Evolutionary conservation across 2,888 invertebrate species (phyloP).

Genomic region (Dorcus hopei): DNA sequence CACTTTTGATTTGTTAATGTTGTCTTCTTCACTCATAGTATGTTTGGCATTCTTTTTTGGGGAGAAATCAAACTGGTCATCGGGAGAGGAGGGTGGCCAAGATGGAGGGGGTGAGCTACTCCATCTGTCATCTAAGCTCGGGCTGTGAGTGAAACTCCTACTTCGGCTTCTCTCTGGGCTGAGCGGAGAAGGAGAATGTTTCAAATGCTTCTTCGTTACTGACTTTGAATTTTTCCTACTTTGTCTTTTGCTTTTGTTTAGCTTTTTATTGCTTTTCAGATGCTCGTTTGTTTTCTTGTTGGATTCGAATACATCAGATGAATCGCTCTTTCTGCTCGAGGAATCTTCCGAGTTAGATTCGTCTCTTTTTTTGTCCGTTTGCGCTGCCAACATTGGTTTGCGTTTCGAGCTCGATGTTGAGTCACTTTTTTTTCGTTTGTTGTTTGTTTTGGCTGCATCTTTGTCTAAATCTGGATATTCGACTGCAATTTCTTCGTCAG

Average conservation of each 20-base stretch:
- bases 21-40: constrained; percentile 29
- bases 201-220: constrained; percentile 24
- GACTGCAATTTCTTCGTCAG: constrained; percentile 73
- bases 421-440: constrained; percentile 15
- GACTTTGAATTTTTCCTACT: neutral
- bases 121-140: constrained; percentile 34
- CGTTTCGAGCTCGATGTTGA: constrained; percentile 23
- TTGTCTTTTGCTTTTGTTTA: constrained; percentile 26
- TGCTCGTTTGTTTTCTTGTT: constrained; percentile 35
- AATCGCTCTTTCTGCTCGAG: constrained; percentile 20
- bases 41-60: constrained; percentile 29
- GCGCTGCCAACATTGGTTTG: constrained; percentile 40
- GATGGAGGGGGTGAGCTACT: constrained; percentile 45
- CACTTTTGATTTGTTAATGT: constrained; percentile 29
- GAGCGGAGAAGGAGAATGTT: constrained; percentile 21
- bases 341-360: constrained; percentile 37
- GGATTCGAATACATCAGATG: constrained; percentile 16
- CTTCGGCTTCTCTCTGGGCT: constrained; percentile 33
- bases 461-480: constrained; percentile 57
- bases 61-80: constrained; percentile 31
- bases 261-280: constrained; percentile 34
- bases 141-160: constrained; percentile 34
- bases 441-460: constrained; percentile 48
- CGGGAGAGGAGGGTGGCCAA: constrained; percentile 43
- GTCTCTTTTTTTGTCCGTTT: constrained; percentile 40